Evolutionary conservation across 2,113 vertebrate species (phyloP).

Genomic region (Rhinolophus sinicus): DNA sequence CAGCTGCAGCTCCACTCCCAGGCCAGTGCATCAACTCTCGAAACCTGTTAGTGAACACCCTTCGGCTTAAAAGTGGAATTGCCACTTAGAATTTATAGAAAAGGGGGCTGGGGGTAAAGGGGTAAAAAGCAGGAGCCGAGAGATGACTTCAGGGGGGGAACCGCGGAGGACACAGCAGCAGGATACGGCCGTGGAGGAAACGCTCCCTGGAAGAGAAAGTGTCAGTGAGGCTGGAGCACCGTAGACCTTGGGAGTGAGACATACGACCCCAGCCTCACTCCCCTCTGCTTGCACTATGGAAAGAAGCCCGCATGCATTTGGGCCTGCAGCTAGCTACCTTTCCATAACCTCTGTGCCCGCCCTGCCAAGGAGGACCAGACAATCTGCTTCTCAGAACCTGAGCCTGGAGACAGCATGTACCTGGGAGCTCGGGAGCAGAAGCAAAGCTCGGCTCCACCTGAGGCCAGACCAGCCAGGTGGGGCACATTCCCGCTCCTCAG

Average conservation of each 20-base stretch:
- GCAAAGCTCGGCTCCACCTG: fast-evolving
- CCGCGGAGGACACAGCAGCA: neutral
- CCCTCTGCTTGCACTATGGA: neutral
- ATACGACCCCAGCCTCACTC: neutral
- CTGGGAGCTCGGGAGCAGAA: neutral
- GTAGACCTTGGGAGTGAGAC: too few species aligned
- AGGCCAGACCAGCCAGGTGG: neutral
- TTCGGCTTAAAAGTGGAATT: neutral
- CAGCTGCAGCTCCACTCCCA: too few species aligned
- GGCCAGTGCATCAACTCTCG: too few species aligned
- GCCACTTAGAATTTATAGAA: neutral
- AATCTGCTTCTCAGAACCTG: neutral
- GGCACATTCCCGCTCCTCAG: fast-evolving
- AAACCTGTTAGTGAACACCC: neutral
- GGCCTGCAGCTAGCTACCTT: neutral
- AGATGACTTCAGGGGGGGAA: neutral
- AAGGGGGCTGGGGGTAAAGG: too few species aligned
- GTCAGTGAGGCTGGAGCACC: neutral
- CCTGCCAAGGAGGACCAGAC: neutral
- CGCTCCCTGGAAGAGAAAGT: slow-evolving; percentile 60
- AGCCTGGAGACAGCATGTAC: neutral
- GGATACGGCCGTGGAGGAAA: slow-evolving; percentile 44
- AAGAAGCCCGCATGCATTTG: fast-evolving
- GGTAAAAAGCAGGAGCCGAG: neutral
- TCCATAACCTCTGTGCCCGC: neutral